Base-by-base conservation (phyloP, 2,888 invertebrate species). In the Hypolimnas misippus region DNA sequence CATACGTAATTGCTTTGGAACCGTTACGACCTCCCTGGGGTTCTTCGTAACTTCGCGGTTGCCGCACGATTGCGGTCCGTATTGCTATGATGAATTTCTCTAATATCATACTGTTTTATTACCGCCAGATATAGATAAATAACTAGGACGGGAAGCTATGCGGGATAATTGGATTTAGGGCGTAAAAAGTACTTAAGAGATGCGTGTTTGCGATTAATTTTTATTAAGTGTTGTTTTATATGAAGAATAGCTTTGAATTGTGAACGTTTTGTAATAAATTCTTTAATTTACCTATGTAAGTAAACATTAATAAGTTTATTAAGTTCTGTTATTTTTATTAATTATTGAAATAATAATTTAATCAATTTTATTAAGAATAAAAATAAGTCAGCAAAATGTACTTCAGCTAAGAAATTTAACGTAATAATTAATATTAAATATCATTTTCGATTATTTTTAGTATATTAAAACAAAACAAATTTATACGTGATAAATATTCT, bases 1-100 rank as follows among this genome's bases (percentile, higher is more conserved):
- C 87, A 84, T 78, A 77, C 77, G 82, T 88, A 87, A 87, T 89
- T 87, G 87, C 82, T 76, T 76, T 78, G 84, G 81, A 81, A 81
- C 82, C 79, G 74, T 70, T 73, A 74, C 69, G 64, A 70, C 78
- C 81, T 82, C 82, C 75, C 72, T 57, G 66, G 75, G 78, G 76
- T 71, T 74, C 70, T 69, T 73, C 70, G 65, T 70, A 73, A 70
- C 68, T 63, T 54, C 55, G 67, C 65, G 68, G 75, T 71, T 72
- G 81, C 77, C 76, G 75, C 62, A 78, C 79, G 70, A 81, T 79
- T 79, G 78, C 82, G 71, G 73, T 69, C 77, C 70, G 71, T 83
- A 79, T 74, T 63, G 69, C 65, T 66, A 69, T 70, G 68, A 68
- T 70, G 63, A 70, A 70, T 74, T 67, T 67, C 70, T 69, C 66